Percentiles rank a stretch among this genome's conserved stretches.
phyloP scores from a whole-genome alignment of 2,888 invertebrate genomes.

The Eugnorisma glareosa region DNA sequence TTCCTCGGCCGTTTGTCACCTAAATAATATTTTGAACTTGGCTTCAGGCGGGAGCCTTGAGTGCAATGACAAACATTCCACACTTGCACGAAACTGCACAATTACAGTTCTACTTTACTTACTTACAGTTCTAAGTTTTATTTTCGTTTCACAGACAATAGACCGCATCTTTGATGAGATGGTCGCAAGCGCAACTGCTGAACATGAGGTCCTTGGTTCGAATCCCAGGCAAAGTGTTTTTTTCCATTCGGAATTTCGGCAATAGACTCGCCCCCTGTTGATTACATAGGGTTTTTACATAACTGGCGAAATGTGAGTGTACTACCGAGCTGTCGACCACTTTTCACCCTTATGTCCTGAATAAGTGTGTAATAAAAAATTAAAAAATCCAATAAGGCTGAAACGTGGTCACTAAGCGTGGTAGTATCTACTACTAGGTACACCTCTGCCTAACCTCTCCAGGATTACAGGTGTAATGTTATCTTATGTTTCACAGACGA shows the following conservation, averaged over 20 bases:
- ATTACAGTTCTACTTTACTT: too few relatives aligned
- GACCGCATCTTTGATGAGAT: background rate
- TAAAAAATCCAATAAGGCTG: too few relatives aligned
- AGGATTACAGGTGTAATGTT: background rate
- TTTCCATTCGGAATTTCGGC: background rate
- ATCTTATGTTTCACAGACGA: constrained; percentile 59
- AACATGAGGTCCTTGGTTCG: background rate
- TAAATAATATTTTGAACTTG: background rate
- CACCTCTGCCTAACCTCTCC: background rate
- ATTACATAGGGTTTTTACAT: background rate
- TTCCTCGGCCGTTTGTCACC: background rate
- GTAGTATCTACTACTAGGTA: background rate
- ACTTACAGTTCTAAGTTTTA: background rate
- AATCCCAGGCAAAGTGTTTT: background rate
- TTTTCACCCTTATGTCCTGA: too few relatives aligned
- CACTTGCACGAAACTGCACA: too few relatives aligned
- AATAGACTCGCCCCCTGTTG: too few relatives aligned
- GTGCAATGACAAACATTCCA: background rate
- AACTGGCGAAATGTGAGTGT: background rate
- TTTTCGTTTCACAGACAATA: background rate
- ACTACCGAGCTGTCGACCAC: background rate
- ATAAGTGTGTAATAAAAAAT: too few relatives aligned
- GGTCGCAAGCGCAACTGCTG: background rate
- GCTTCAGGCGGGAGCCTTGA: background rate
- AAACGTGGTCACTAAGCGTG: too few relatives aligned